phyloP scores from a whole-genome alignment of 2,113 vertebrate species.

The Micronycteris hirsuta region DNA sequence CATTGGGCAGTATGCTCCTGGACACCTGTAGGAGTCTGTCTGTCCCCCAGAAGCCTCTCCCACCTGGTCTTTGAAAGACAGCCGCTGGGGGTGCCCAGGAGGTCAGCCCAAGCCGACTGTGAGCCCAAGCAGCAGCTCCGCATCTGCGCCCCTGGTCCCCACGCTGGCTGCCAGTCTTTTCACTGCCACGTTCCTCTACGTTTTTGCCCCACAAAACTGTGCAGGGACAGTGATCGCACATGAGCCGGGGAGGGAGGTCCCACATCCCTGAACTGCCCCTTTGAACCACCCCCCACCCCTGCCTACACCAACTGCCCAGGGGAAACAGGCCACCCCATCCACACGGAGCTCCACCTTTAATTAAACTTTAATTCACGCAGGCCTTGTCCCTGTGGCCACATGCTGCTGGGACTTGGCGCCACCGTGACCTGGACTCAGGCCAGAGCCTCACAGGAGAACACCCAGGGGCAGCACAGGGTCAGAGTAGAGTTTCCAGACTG shows the following conservation, averaged over 20 bases:
- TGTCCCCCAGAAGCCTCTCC: neutral
- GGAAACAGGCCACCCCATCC: neutral
- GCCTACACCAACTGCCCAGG: accelerated
- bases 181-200: neutral
- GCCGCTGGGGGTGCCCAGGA: neutral
- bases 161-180: neutral
- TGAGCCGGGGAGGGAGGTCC: too few relatives aligned
- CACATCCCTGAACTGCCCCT: neutral
- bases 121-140: neutral
- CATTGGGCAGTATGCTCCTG: accelerated
- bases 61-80: neutral
- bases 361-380: neutral
- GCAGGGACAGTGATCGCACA: neutral
- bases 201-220: neutral
- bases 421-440: neutral
- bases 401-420: neutral
- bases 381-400: neutral
- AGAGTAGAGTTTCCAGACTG: neutral
- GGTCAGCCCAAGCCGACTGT: too few relatives aligned
- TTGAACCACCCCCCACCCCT: too few relatives aligned
- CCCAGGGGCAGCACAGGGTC: neutral
- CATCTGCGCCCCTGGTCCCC: neutral
- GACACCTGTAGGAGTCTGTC: neutral
- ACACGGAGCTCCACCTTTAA: neutral
- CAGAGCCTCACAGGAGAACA: neutral